These are phyloP conservation scores for Sinelater perroti DNA, from an alignment of 2,888 invertebrate species.

Conservation along the genomic window DNA sequence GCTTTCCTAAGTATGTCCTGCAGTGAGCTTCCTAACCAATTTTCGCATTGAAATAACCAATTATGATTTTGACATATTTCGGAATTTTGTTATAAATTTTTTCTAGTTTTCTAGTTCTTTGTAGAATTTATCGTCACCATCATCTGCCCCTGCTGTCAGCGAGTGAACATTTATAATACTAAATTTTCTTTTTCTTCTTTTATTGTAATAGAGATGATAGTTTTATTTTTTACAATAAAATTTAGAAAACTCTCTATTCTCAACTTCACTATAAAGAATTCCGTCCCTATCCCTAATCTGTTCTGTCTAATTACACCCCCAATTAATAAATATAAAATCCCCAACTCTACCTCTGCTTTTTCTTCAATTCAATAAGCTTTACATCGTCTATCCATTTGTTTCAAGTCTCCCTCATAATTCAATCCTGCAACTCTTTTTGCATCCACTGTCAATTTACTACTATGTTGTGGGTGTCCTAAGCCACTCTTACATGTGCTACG, in stretches of 20 bases:
- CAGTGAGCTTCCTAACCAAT: background rate
- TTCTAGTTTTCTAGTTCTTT: conserved; percentile 2
- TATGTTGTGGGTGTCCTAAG: too few species aligned
- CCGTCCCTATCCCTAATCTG: too few species aligned
- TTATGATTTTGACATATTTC: conserved; percentile 1
- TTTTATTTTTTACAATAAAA: conserved; percentile 1
- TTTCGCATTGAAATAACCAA: conserved; percentile 1
- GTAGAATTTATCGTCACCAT: background rate
- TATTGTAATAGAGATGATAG: background rate
- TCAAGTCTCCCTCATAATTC: too few species aligned
- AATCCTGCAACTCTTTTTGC: too few species aligned
- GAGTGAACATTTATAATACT: background rate
- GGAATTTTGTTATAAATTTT: background rate
- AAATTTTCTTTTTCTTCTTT: background rate
- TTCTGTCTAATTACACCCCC: too few species aligned
- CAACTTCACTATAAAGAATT: too few species aligned
- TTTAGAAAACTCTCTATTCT: background rate
- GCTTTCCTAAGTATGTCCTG: background rate
- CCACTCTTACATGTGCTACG: too few species aligned
- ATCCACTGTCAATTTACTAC: too few species aligned
- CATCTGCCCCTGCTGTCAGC: background rate
- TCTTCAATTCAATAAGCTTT: too few species aligned
- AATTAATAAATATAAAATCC: too few species aligned
- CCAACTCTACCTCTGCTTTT: too few species aligned
- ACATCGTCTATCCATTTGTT: too few species aligned